Base-by-base conservation (phyloP, 2,797 vertebrate species). In the Tapera naevia region DNA sequence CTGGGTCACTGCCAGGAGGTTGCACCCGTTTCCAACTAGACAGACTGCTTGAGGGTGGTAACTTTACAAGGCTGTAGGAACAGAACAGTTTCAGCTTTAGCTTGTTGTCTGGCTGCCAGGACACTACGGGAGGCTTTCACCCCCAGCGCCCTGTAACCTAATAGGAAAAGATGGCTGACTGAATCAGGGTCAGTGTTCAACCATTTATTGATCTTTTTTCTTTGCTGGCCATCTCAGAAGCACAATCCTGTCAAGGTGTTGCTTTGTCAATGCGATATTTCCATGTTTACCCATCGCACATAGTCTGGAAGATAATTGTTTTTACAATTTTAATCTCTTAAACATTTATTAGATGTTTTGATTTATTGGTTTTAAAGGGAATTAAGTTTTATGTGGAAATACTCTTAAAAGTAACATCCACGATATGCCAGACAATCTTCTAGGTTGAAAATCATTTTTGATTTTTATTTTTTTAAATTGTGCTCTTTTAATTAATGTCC, bases 51-150 rank as follows among this genome's bases (percentile, higher is more conserved):
- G 84, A 90, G 65, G 41, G 78, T 91, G 61, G 57, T 85, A 91
- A 88, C 71, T 92, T 96, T 91, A 90, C 86, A 74, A 66, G 83
- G 60, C 80, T 96, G 67, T 76, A 91, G 62, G 82, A 94, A 43
- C 61, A 88, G 60, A 84, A 58, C 54, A 57, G 60, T 69, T 58
- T 56, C 67, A 84, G 71, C 33, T 33, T 70, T 71, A 35, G 22
- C 30, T 72, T 69, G 54, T 71, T 65, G 45, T 87, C 72, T 94
- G 82, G 33, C 24, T 86, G 72, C 71, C 86, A 92, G 80, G 41
- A 45, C 30, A 19, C 58, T 53, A 28, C 54, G 37, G 67, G 82
- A 60, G 32, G 23, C 22, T 58, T 72, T 87, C 53, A 80, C 28
- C 22, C 70, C 56, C 80, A 67, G 65, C 17, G 2, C 51, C 48